A percentile compares a stretch with the other conserved stretches of the same genome.
phyloP scores from a whole-genome alignment of 2,797 vertebrate species.

The Phoxinus dragarum region DNA sequence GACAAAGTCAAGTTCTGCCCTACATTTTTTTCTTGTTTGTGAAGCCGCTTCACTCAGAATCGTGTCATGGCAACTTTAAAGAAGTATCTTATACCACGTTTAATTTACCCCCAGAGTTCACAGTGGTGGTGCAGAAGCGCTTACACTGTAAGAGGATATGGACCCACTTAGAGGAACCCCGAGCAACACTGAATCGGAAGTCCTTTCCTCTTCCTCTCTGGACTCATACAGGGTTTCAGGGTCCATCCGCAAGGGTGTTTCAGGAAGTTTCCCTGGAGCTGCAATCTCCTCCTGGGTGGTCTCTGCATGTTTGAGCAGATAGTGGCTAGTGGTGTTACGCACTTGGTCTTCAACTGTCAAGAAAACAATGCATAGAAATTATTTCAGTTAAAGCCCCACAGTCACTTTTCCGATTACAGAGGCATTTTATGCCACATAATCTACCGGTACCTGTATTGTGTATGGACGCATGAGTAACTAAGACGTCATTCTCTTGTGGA shows the following conservation, averaged over 20 bases:
- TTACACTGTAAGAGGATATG: slow-evolving; percentile 90
- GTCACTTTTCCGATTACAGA: not conserved
- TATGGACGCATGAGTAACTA: slow-evolving; percentile 84
- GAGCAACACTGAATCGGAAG: slow-evolving; percentile 82
- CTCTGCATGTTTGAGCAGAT: slow-evolving; percentile 83
- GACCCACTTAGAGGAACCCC: slow-evolving; percentile 84
- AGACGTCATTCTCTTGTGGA: slow-evolving; percentile 83
- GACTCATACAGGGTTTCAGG: slow-evolving; percentile 76
- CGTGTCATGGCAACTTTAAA: not conserved
- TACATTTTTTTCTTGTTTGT: not conserved
- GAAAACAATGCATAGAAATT: not conserved
- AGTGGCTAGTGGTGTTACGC: slow-evolving; percentile 91
- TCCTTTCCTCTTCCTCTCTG: slow-evolving; percentile 73
- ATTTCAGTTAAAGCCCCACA: not conserved
- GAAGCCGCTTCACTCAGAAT: not conserved
- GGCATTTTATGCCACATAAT: not conserved
- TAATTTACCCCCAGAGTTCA: not conserved
- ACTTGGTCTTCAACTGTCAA: slow-evolving; percentile 78
- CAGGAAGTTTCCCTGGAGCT: slow-evolving; percentile 91
- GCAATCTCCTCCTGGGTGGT: slow-evolving; percentile 90
- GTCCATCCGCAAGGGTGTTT: slow-evolving; percentile 91
- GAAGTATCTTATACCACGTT: not conserved
- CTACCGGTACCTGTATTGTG: slow-evolving; percentile 88
- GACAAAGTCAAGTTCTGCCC: not conserved
- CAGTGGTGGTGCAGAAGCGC: slow-evolving; percentile 1